Percentiles rank a stretch among this genome's conserved stretches.
These are phyloP conservation scores for Lobophora halterata DNA, from an alignment of 2,888 invertebrate genomes.

Conservation along the genomic window DNA sequence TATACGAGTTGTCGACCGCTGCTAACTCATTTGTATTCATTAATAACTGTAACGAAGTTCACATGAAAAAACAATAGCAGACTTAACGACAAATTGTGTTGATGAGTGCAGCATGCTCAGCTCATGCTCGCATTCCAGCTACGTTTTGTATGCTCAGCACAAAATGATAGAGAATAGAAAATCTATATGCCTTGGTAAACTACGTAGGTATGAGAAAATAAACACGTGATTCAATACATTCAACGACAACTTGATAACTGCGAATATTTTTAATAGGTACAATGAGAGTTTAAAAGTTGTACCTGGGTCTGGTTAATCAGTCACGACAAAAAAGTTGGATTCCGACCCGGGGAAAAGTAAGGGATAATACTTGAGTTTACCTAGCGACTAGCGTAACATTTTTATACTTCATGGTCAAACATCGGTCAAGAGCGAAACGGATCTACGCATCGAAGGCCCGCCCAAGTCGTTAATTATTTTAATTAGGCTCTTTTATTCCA, in stretches of 20 bases:
- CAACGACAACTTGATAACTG: too few relatives aligned
- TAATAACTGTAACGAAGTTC: slow-evolving; percentile 51
- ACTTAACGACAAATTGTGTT: slow-evolving; percentile 39
- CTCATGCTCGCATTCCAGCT: slow-evolving; percentile 18
- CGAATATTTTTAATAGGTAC: too few relatives aligned
- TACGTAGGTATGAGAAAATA: too few relatives aligned
- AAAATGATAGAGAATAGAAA: slow-evolving; percentile 26
- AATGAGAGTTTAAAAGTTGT: too few relatives aligned
- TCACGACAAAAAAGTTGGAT: too few relatives aligned
- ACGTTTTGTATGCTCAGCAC: slow-evolving; percentile 16
- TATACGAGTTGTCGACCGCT: slow-evolving; percentile 51
- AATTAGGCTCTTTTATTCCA: slow-evolving; percentile 20
- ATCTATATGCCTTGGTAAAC: too few relatives aligned
- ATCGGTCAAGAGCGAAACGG: slow-evolving; percentile 22
- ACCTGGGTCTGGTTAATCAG: too few relatives aligned
- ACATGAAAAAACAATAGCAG: slow-evolving; percentile 50
- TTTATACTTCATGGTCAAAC: slow-evolving; percentile 7
- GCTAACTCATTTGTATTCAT: slow-evolving; percentile 57
- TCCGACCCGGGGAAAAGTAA: too few relatives aligned
- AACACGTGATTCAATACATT: too few relatives aligned
- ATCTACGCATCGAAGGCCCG: slow-evolving; percentile 13
- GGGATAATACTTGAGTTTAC: too few relatives aligned
- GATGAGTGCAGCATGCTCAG: slow-evolving; percentile 30
- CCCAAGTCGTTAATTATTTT: slow-evolving; percentile 11
- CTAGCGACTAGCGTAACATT: too few relatives aligned